These are phyloP conservation scores for Formica aserva DNA, from an alignment of 2,888 invertebrate genomes.

Conservation along the genomic window DNA sequence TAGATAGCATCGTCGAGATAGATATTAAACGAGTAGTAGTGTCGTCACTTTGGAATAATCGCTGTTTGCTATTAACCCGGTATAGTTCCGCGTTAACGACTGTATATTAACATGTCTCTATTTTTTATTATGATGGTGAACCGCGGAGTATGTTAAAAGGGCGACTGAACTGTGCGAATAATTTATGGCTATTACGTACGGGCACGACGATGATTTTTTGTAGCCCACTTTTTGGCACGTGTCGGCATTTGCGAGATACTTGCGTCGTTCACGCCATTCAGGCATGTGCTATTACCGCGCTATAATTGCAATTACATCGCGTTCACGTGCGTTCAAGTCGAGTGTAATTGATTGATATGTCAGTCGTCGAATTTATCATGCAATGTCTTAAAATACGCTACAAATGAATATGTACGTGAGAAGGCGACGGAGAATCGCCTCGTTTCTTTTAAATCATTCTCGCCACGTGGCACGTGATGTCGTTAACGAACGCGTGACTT, in stretches of 20 bases:
- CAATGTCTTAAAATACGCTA: background rate
- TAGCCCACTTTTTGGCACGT: constrained; percentile 10
- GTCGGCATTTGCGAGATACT: background rate
- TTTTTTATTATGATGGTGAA: background rate
- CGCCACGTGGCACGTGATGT: constrained; percentile 25
- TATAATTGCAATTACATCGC: background rate
- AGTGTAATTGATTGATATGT: background rate
- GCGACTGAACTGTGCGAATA: constrained; percentile 5
- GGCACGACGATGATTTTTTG: constrained; percentile 7
- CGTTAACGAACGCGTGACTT: constrained; percentile 30
- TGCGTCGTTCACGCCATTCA: background rate
- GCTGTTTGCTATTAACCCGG: background rate
- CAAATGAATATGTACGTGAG: background rate
- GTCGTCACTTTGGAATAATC: constrained; percentile 1
- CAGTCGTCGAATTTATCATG: background rate
- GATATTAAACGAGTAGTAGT: background rate
- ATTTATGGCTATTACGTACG: constrained; percentile 8
- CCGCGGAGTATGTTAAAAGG: background rate
- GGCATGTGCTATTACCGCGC: background rate
- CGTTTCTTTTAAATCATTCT: constrained; percentile 14
- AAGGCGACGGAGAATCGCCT: background rate
- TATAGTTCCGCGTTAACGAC: constrained; percentile 2
- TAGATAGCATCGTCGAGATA: background rate
- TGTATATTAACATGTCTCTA: background rate
- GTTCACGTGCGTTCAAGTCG: background rate